Conservation (phyloP, 2,888 invertebrate genomes). For the Agriopis aurantiaria region DNA sequence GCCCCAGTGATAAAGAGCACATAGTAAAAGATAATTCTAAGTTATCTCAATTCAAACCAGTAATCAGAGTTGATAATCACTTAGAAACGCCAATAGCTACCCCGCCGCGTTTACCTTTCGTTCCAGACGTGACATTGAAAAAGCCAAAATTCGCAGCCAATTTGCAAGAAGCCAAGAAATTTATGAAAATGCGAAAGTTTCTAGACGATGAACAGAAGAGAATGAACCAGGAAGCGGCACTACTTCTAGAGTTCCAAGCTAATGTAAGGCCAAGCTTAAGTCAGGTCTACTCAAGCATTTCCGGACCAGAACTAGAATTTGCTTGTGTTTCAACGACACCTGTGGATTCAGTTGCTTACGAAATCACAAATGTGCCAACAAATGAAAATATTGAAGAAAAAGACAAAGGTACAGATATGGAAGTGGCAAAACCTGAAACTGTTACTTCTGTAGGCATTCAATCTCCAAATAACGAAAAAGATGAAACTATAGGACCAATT, state of each 20-base stretch:
- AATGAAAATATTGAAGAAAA: conserved; percentile 12
- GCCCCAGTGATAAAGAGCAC: conserved; percentile 82
- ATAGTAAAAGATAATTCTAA: conserved; percentile 52
- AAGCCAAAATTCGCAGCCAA: conserved; percentile 90
- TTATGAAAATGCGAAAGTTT: conserved; percentile 89
- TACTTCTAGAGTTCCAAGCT: conserved; percentile 80
- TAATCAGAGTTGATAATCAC: conserved; percentile 74
- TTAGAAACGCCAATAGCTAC: conserved; percentile 70
- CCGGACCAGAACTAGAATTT: conserved; percentile 82
- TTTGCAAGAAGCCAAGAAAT: conserved; percentile 88
- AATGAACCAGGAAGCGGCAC: conserved; percentile 82
- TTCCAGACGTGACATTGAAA: conserved; percentile 83
- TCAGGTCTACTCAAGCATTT: conserved; percentile 80
- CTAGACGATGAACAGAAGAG: conserved; percentile 87
- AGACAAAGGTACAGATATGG: conserved; percentile 2
- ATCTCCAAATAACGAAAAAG: conserved; percentile 1
- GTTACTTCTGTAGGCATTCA: conserved; percentile 2
- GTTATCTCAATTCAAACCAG: conserved; percentile 63
- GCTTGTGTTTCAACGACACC: conserved; percentile 68
- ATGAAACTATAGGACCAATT: conserved; percentile 4
- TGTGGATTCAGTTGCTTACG: conserved; percentile 24
- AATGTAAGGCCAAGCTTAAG: conserved; percentile 81
- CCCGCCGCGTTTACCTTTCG: conserved; percentile 74
- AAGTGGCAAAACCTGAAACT: neutral
- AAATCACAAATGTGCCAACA: conserved; percentile 35